Conservation (phyloP, 2,888 invertebrate species). For the Chymomyza caudatula region DNA sequence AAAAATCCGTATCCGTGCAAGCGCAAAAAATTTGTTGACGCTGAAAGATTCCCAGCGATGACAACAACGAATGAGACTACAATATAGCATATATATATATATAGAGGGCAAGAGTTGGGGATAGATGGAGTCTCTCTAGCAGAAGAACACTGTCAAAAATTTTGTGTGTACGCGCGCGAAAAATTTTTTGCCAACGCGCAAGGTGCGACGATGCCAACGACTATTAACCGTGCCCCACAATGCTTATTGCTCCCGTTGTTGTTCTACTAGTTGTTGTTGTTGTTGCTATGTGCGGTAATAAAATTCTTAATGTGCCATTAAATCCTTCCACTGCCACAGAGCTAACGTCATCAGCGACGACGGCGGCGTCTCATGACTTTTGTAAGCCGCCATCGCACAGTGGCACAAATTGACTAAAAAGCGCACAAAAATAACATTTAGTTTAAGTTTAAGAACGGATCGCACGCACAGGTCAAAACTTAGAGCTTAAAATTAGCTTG, state of each 20-base stretch:
- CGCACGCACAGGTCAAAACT: too few species aligned
- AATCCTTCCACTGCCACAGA: slow-evolving; percentile 66
- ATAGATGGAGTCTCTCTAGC: not conserved
- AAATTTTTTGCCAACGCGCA: slow-evolving; percentile 33
- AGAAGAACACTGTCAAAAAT: slow-evolving; percentile 50
- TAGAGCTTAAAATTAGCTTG: too few species aligned
- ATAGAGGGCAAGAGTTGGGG: not conserved
- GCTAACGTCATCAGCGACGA: slow-evolving; percentile 56
- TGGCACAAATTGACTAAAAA: not conserved
- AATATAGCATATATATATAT: not conserved
- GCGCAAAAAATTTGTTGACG: slow-evolving; percentile 56
- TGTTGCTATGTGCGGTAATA: slow-evolving; percentile 64
- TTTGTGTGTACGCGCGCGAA: slow-evolving; percentile 61
- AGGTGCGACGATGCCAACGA: slow-evolving; percentile 52
- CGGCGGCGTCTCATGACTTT: slow-evolving; percentile 54
- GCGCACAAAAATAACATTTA: not conserved
- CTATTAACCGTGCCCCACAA: slow-evolving; percentile 40
- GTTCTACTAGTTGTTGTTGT: slow-evolving; percentile 24
- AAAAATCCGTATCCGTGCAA: slow-evolving; percentile 41
- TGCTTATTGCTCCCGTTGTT: slow-evolving; percentile 19
- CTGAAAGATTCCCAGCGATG: slow-evolving; percentile 53
- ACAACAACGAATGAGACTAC: not conserved
- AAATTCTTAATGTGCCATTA: slow-evolving; percentile 78
- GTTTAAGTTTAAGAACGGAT: too few species aligned
- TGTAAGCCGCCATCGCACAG: slow-evolving; percentile 45